Conservation (phyloP, 2,113 vertebrate species). For the Phaethon lepturus region DNA sequence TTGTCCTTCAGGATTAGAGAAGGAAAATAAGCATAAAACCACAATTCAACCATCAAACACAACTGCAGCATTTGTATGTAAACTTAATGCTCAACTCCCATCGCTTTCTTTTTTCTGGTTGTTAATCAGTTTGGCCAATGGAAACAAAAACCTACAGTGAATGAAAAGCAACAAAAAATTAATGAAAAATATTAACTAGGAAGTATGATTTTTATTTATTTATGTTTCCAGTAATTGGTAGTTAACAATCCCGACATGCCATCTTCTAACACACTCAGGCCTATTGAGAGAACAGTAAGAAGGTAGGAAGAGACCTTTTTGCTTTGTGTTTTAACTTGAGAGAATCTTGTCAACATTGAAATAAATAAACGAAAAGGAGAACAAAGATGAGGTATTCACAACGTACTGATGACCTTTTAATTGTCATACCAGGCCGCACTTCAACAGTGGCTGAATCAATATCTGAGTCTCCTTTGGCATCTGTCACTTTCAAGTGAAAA, state of each 20-base stretch:
- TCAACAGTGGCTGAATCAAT: conserved; percentile 85
- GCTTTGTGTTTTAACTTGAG: not conserved
- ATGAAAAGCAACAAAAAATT: not conserved
- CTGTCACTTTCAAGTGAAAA: conserved; percentile 84
- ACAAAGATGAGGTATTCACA: conserved; percentile 18
- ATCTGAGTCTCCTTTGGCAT: conserved; percentile 81
- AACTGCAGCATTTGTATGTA: not conserved
- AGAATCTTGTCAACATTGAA: not conserved
- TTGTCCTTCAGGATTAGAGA: not conserved
- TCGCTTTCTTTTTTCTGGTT: not conserved
- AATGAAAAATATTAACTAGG: not conserved
- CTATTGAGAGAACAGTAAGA: not conserved
- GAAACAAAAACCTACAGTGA: not conserved
- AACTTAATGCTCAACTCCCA: not conserved
- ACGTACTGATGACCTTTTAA: conserved; percentile 53
- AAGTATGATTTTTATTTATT: not conserved
- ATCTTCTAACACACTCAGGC: not conserved
- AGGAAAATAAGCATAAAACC: not conserved
- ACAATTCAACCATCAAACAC: not conserved
- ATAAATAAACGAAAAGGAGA: not conserved
- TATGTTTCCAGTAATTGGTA: not conserved
- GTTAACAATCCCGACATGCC: not conserved
- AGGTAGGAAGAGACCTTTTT: not conserved
- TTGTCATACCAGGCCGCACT: conserved; percentile 86
- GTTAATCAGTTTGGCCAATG: not conserved